Evolutionary conservation across 2,113 vertebrate genomes (phyloP).

Genomic region (Sinosuthora webbiana): DNA sequence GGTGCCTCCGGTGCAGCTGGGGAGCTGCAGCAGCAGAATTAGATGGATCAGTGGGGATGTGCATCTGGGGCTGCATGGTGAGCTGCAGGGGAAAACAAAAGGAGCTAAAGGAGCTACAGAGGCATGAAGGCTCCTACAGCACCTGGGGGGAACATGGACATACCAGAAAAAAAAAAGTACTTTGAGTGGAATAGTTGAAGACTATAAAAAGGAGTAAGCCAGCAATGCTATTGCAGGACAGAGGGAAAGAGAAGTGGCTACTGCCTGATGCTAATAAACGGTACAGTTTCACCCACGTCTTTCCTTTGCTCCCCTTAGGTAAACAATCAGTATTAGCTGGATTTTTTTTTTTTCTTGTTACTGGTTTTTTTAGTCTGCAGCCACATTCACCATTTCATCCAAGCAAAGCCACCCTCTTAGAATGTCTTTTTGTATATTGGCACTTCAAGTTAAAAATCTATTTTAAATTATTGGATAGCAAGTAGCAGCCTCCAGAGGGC

Average conservation of each 20-base stretch:
- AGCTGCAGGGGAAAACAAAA: neutral
- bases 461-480: slow-evolving; percentile 51
- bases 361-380: neutral
- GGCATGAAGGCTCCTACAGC: neutral
- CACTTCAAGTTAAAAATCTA: slow-evolving; percentile 40
- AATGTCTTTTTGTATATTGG: slow-evolving; percentile 18
- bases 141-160: neutral
- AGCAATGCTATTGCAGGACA: neutral
- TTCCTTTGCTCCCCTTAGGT: neutral
- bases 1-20: accelerated
- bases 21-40: neutral
- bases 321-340: neutral
- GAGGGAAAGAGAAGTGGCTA: neutral
- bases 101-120: neutral
- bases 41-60: neutral
- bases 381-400: slow-evolving; percentile 14
- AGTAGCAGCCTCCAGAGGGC: slow-evolving; percentile 43
- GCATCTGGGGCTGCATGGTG: accelerated
- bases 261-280: neutral
- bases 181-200: neutral
- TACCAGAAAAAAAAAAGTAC: neutral
- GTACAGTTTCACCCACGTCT: neutral
- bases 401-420: neutral
- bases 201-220: neutral
- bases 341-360: neutral